Base-by-base conservation (phyloP, 2,888 invertebrate genomes). In the Tiphia femorata region DNA sequence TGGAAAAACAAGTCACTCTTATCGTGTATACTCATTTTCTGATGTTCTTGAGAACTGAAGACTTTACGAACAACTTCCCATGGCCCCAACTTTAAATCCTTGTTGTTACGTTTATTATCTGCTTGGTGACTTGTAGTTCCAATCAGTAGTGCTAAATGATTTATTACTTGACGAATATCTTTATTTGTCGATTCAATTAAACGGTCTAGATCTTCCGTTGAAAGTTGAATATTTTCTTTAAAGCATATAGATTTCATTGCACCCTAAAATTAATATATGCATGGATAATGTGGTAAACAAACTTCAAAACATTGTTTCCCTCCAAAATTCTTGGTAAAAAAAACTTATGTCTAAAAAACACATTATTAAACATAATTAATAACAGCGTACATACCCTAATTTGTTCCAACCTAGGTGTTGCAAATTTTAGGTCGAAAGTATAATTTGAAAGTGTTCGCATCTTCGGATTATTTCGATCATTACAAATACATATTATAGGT, bases 401-500 rank as follows among this genome's bases (percentile, higher is more conserved):
- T 84, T 97, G 97, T 72, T 96, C 95, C 1, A 94, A 84, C 61
- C 92, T 88, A 0, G 98, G 99, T 70, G 92, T 90, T 67, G 85
- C 88, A 84, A 98, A 98, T 48, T 91, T 85, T 51, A 99, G 85
- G 82, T 99, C 98, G 80, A 92, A 98, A 82, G 97, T 97, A 82
- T 99, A 92, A 84, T 96, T 97, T 44, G 93, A 90, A 6, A 99
- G 87, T 0, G 96, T 93, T 52, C 97, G 89, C 86, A 99, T 96
- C 86, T 98, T 98, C 56, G 89, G 92, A 83, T 95, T 93, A 79
- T 92, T 92, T 38, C 98, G 88, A 85, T 99, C 98, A 80, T 99
- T 99, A 85, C 99, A 99, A 89, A 98, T 98, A 84, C 98, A 97
- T 73, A 98, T 92, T 49, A 98, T 91, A 0, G 97, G 97, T 53